Percentiles rank a stretch among this genome's conserved stretches.
Evolutionary conservation across 2,113 vertebrate genomes (phyloP).

Genomic region (Psittacus erithacus): DNA sequence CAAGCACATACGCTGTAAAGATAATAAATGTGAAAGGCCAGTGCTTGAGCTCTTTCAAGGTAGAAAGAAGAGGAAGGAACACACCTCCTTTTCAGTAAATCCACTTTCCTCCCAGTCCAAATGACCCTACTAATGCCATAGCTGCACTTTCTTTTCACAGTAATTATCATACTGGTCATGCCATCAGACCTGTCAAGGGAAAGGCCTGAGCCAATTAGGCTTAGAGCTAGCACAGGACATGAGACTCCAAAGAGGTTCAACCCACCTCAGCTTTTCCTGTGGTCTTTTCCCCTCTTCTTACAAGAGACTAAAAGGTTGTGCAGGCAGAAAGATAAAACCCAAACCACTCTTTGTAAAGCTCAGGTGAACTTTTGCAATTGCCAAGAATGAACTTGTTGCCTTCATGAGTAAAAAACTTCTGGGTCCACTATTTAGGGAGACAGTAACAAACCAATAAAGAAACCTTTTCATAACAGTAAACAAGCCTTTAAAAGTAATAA

Average conservation of each 20-base stretch:
- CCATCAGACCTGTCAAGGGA: not conserved
- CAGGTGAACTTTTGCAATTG: not conserved
- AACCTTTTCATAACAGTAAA: not conserved
- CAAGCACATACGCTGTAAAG: accelerated
- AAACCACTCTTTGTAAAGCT: not conserved
- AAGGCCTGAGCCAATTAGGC: not conserved
- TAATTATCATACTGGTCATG: not conserved
- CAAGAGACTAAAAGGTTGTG: not conserved
- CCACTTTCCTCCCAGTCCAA: not conserved
- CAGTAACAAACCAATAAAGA: not conserved
- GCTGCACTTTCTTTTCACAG: not conserved
- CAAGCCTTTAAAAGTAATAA: not conserved
- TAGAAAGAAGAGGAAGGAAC: not conserved
- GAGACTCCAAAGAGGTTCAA: not conserved
- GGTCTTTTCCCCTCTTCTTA: not conserved
- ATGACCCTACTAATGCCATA: not conserved
- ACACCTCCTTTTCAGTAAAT: not conserved
- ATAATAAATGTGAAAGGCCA: not conserved
- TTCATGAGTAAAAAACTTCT: not conserved
- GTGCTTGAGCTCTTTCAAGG: not conserved
- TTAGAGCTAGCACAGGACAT: not conserved
- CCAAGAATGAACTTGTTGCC: not conserved
- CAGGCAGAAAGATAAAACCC: not conserved
- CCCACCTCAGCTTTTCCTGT: not conserved
- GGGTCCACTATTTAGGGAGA: not conserved